A percentile compares a stretch with the other conserved stretches of the same genome.
phyloP scores from a whole-genome alignment of 1,140 invertebrate genomes.

The Tetranychus cinnabarinus region DNA sequence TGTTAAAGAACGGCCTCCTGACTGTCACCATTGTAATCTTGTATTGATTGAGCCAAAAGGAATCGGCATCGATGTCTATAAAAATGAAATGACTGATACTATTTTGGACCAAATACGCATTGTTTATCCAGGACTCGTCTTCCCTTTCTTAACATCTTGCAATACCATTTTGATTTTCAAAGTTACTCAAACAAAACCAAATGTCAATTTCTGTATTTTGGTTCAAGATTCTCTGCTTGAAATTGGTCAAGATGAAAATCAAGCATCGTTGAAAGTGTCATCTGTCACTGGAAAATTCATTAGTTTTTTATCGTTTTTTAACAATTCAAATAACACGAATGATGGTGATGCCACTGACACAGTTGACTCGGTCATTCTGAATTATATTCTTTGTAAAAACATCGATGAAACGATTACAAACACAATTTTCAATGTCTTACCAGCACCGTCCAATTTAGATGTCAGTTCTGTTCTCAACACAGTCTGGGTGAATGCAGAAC shows the following conservation, averaged over 20 bases:
- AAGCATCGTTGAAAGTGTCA: no score
- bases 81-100: not conserved
- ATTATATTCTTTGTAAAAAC: not conserved
- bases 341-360: not conserved
- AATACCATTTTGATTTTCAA: not conserved
- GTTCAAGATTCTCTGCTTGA: not conserved
- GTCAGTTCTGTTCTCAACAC: conserved; percentile 14
- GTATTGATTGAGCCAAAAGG: not conserved
- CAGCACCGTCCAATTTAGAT: conserved; percentile 2
- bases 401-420: not conserved
- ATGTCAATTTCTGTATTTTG: not conserved
- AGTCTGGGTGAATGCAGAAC: conserved; percentile 1
- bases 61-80: not conserved
- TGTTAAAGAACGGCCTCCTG: not conserved
- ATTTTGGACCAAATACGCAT: not conserved
- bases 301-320: no score
- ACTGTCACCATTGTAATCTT: not conserved
- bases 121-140: not conserved
- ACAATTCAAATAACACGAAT: no score
- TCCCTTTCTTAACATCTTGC: not conserved
- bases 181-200: not conserved
- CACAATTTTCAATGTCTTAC: not conserved
- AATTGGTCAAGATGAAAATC: not conserved
- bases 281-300: no score
- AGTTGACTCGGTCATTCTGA: not conserved